Evolutionary conservation across 2,113 vertebrate genomes (phyloP).

Genomic region (Chaetodon trifascialis): DNA sequence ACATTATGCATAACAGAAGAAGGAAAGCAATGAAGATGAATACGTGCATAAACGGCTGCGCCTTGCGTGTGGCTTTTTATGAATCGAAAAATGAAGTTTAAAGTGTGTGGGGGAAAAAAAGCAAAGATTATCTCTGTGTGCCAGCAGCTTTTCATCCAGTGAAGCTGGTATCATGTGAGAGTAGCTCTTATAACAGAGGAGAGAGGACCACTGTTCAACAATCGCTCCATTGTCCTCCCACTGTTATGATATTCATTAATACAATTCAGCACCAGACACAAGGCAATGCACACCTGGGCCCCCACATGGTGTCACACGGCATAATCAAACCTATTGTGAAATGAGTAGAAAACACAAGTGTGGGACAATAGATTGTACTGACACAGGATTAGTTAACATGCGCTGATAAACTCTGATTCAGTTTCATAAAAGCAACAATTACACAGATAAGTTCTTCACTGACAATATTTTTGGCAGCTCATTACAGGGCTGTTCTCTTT

Average conservation of each 20-base stretch:
- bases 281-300: slow-evolving; percentile 40
- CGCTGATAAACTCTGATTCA: background rate
- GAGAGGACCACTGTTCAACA: slow-evolving; percentile 27
- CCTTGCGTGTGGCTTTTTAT: slow-evolving; percentile 9
- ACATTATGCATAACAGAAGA: slow-evolving; percentile 19
- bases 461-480: background rate
- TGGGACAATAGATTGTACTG: slow-evolving; percentile 11
- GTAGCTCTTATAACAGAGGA: slow-evolving; percentile 9
- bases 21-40: slow-evolving; percentile 24
- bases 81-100: slow-evolving; percentile 16
- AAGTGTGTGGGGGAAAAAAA: background rate
- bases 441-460: background rate
- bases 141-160: slow-evolving; percentile 8
- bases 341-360: slow-evolving; percentile 15
- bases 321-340: slow-evolving; percentile 40
- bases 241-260: slow-evolving; percentile 54
- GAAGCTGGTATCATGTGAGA: slow-evolving; percentile 20
- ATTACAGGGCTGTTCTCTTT: background rate
- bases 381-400: background rate
- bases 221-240: slow-evolving; percentile 41
- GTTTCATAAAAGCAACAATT: background rate
- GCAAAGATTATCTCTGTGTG: background rate
- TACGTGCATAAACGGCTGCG: slow-evolving; percentile 35
- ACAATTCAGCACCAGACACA: slow-evolving; percentile 44
- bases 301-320: slow-evolving; percentile 18